phyloP scores from a whole-genome alignment of 2,113 vertebrate species.

The Notarius quadriscutis region DNA sequence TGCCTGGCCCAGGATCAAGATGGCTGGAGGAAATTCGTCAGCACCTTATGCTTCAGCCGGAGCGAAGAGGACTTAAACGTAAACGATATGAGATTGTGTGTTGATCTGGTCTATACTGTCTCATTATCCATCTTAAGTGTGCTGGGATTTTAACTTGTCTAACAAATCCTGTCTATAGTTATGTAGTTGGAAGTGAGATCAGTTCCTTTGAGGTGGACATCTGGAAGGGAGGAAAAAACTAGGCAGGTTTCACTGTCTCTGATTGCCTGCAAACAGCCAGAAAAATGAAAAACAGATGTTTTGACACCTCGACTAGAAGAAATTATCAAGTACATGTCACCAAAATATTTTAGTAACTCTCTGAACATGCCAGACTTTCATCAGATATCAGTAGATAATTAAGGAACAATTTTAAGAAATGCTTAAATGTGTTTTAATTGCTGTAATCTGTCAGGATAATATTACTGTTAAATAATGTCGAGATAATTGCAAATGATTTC shows the following conservation, averaged over 20 bases:
- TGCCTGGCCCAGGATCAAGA: too few relatives aligned
- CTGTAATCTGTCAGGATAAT: neutral
- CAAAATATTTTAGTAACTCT: neutral
- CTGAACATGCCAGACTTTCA: neutral
- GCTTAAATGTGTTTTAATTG: neutral
- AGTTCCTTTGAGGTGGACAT: neutral
- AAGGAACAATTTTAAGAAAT: neutral
- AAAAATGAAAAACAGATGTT: too few relatives aligned
- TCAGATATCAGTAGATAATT: neutral
- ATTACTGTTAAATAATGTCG: too few relatives aligned
- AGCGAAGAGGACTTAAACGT: too few relatives aligned
- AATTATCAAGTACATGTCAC: too few relatives aligned
- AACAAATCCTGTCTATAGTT: neutral
- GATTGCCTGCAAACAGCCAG: neutral
- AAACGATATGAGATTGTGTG: neutral
- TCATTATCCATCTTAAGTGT: neutral
- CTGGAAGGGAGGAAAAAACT: neutral
- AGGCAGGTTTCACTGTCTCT: neutral
- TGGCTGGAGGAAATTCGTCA: too few relatives aligned
- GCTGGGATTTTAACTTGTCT: neutral
- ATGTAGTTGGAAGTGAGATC: neutral
- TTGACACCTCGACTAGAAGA: too few relatives aligned
- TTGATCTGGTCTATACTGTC: neutral
- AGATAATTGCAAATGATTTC: too few relatives aligned
- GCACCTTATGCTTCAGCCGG: too few relatives aligned